phyloP scores from a whole-genome alignment of 2,888 invertebrate species.

The Plagodis pulveraria region DNA sequence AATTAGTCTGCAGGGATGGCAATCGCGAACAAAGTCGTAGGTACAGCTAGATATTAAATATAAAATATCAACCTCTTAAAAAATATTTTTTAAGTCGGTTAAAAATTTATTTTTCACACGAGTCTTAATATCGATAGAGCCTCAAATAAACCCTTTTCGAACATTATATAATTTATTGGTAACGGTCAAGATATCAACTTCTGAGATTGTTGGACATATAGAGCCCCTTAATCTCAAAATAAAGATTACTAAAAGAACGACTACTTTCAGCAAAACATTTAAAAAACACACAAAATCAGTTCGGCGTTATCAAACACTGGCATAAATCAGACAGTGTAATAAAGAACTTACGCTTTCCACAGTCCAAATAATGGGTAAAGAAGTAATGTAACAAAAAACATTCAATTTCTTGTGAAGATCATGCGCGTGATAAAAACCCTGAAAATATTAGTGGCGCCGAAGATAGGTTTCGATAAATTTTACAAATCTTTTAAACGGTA shows the following conservation, averaged over 20 bases:
- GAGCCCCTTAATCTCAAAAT: constrained; percentile 47
- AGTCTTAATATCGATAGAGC: constrained; percentile 12
- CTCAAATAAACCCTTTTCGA: constrained; percentile 33
- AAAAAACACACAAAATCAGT: too few relatives aligned
- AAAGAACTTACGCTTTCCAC: constrained; percentile 32
- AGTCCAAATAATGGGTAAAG: constrained; percentile 26
- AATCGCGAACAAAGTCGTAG: too few relatives aligned
- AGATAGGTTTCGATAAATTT: too few relatives aligned
- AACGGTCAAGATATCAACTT: constrained; percentile 38
- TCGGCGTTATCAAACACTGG: constrained; percentile 38
- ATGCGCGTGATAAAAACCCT: neutral
- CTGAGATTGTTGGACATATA: constrained; percentile 35
- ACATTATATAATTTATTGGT: constrained; percentile 38
- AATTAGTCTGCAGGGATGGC: too few relatives aligned
- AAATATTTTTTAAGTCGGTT: neutral
- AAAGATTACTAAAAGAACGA: too few relatives aligned
- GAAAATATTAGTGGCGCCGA: neutral
- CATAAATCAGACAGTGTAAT: constrained; percentile 44
- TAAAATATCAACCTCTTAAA: too few relatives aligned
- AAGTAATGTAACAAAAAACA: constrained; percentile 12
- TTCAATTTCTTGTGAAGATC: constrained; percentile 7
- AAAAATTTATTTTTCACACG: constrained; percentile 18
- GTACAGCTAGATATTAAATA: too few relatives aligned
- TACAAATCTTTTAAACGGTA: too few relatives aligned
- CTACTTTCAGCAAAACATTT: constrained; percentile 37